Base-by-base conservation (phyloP, 2,888 invertebrate species). In the Willowsia nigromaculata region DNA sequence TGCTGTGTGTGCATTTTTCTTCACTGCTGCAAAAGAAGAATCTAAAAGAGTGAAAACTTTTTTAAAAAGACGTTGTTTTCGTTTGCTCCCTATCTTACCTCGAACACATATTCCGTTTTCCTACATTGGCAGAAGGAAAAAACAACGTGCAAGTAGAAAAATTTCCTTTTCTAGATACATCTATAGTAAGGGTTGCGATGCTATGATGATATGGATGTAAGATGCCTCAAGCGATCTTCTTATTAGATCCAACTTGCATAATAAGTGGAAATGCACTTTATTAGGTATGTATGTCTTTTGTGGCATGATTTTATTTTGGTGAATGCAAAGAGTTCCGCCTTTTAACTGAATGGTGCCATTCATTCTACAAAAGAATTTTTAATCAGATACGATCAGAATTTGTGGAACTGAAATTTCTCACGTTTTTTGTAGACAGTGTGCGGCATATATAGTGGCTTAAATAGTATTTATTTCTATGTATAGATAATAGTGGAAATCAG, bases 1-100 rank as follows among this genome's bases (percentile, higher is more conserved):
- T 87, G 88, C 62, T 83, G 74, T 82, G 74, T 82, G 65, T 88
- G 88, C 88, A 83, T 62, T 83, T 88, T 74, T 74, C 27, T 30
- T 27, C 37, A 30, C 15, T 65, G 33, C 37, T 65, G 37, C 33
- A 43, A 40, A 53, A 37, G 25, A 65, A 33, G 33, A 33, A 37
- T 71, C 50, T 71, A 53, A 37, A n/a, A 68, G 50, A 83, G 83
- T 71, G 83, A 22, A 71, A 68, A 84, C 68, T 59, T 59, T 59
- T 59, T 27, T 56, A 56, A 25, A 30, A 30, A 59, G 15, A 30
- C 15, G 30, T 27, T 25, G 56, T 85, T 84, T 50, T 27, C 27
- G 37, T 0, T 25, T 33, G 0, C 56, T 47, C 53, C 76, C 18
- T 74, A 76, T 85, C 68, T 25, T 15, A 22, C 81, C 50, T 22